Percentiles rank a stretch among this genome's conserved stretches.
These are phyloP conservation scores for Matsumurasca onukii DNA, from an alignment of 1,140 invertebrate genomes.

Conservation along the genomic window DNA sequence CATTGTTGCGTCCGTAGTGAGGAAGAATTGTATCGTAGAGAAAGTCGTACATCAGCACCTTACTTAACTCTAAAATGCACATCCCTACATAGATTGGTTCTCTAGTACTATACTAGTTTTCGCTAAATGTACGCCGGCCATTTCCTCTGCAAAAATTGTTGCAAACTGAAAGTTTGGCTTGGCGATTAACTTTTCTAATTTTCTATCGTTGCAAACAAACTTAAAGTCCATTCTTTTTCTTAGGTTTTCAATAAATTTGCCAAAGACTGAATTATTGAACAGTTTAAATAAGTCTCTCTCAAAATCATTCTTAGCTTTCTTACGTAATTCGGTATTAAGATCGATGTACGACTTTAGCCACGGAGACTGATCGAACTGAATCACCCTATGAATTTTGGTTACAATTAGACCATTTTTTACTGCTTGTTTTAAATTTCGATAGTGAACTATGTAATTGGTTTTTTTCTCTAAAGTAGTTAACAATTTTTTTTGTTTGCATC, in stretches of 20 bases:
- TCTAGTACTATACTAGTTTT: constrained; percentile 14
- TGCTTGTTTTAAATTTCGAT: constrained; percentile 4
- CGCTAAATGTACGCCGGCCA: constrained; percentile 19
- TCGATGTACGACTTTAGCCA: constrained; percentile 46
- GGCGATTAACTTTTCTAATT: constrained; percentile 8
- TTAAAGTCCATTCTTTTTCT: constrained; percentile 43
- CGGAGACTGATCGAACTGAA: constrained; percentile 44
- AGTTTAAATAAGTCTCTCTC: constrained; percentile 46
- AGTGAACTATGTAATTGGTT: too few species aligned
- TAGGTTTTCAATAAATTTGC: constrained; percentile 45
- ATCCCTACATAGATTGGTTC: too few species aligned
- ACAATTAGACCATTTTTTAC: constrained; percentile 42
- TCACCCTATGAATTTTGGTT: constrained; percentile 44
- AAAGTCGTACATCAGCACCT: too few species aligned
- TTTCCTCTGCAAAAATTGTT: constrained; percentile 28
- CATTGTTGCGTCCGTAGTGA: too few species aligned
- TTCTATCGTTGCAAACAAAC: constrained; percentile 35
- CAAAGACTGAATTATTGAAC: constrained; percentile 46
- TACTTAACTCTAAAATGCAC: too few species aligned
- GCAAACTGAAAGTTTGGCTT: constrained; percentile 24
- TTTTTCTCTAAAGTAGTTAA: constrained; percentile 27
- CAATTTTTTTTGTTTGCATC: constrained; percentile 22
- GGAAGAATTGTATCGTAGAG: too few species aligned
- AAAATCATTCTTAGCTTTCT: constrained; percentile 43
- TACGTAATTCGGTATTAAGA: constrained; percentile 41